phyloP scores from a whole-genome alignment of 1,140 invertebrate species.

The Trialeurodes vaporariorum region DNA sequence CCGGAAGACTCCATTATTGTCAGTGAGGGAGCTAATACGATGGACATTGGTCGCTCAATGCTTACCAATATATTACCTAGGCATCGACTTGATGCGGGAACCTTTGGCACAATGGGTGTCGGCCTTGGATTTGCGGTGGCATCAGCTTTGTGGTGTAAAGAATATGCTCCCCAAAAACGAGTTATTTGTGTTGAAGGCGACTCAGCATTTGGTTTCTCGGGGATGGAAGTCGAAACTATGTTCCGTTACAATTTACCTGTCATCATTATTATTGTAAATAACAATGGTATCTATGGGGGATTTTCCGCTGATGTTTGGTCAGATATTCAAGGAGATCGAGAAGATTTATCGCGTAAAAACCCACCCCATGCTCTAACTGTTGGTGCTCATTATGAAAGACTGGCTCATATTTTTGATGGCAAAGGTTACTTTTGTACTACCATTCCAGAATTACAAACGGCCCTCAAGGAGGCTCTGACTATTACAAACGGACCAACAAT shows the following conservation, averaged over 20 bases:
- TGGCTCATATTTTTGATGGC: conserved; percentile 73
- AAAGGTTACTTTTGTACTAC: conserved; percentile 68
- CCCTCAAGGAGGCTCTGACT: conserved; percentile 51
- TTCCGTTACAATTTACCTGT: conserved; percentile 82
- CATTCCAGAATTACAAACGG: conserved; percentile 55
- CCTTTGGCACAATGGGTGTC: conserved; percentile 96
- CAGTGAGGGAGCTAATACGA: conserved; percentile 97
- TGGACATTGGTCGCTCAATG: conserved; percentile 91
- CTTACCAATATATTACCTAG: conserved; percentile 68
- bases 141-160: conserved; percentile 76
- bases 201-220: conserved; percentile 94
- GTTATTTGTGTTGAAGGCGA: conserved; percentile 65
- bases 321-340: conserved; percentile 47
- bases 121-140: conserved; percentile 88
- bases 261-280: conserved; percentile 86
- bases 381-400: conserved; percentile 74
- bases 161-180: conserved; percentile 62
- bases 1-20: conserved; percentile 77
- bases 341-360: conserved; percentile 44
- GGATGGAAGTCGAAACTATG: conserved; percentile 96
- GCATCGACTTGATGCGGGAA: conserved; percentile 76
- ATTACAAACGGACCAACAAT: conserved; percentile 61
- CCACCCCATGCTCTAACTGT: conserved; percentile 67
- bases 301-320: conserved; percentile 62
- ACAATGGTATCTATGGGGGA: conserved; percentile 88